Evolutionary conservation across 2,888 invertebrate genomes (phyloP), one percentile per base, ranked within the genome.

Genomic region (Spicauda simplicius): DNA sequence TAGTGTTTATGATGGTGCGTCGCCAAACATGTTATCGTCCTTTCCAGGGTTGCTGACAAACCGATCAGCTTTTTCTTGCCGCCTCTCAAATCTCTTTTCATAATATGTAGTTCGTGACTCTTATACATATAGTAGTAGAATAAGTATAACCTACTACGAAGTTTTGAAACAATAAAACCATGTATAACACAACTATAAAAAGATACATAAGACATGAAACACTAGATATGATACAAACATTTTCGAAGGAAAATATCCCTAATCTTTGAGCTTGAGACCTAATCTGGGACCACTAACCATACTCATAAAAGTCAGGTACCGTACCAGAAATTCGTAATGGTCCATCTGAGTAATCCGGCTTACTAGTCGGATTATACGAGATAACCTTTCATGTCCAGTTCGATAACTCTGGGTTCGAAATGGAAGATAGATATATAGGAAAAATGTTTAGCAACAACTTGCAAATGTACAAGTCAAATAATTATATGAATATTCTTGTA

Each of bases 321-420:
- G 48, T 6, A 48, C 48, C 16, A 48, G 48, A 48, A 16, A 48
- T 16, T 48, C 16, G 48, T 48, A 48, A 48, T 48, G 48, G 48
- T 16, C 48, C 48, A 48, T n/a, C 48, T 1, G 6, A 18, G 50
- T 50, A 50, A 50, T 50, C 50, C 18, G 50, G 18, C 18, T 50
- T 50, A 50, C 18, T 50, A 50, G 50, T 45, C 50, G 18, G 50
- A 50, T 50, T 50, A 50, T 50, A 8, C 10, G n/a, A 50, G n/a
- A 50, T 50, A 50, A 18, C 50, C 16, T 50, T 50, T 50, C 50
- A 50, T 50, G 18, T 50, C 10, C 18, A 50, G 18, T 50, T 18
- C 18, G 7, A 14, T 10, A 8, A 50, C 10, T 50, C 18, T n/a
- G 10, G 50, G 16, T 50, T 10, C 50, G 18, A 18, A 16, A n/a